These are phyloP conservation scores for Drosophila eugracilis DNA, from an alignment of 1,140 invertebrate species.

Conservation along the genomic window DNA sequence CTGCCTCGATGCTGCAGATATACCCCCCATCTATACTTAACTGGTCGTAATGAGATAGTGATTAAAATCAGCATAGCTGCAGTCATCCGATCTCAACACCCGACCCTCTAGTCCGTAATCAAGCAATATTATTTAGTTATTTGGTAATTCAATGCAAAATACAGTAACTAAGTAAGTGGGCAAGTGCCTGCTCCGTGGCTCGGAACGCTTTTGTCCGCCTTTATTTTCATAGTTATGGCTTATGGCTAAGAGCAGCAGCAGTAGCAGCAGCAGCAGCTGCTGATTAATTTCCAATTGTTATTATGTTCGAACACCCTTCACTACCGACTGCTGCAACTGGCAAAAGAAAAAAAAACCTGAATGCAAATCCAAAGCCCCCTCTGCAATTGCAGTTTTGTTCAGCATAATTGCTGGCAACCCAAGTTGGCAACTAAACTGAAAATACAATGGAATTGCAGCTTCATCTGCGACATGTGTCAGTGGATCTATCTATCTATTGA, in stretches of 20 bases:
- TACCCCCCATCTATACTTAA: not conserved
- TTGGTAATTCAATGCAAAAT: conserved; percentile 56
- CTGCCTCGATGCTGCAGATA: not conserved
- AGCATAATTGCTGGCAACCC: conserved; percentile 26
- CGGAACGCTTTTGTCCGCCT: conserved; percentile 19
- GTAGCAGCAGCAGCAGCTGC: conserved; percentile 4
- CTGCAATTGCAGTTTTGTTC: conserved; percentile 8
- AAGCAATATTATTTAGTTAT: conserved; percentile 48
- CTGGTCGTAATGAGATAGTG: conserved; percentile 5
- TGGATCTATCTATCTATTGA: too few species aligned
- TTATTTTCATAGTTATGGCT: too few species aligned
- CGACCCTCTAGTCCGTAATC: conserved; percentile 2
- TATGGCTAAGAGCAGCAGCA: too few species aligned
- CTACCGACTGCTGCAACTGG: not conserved
- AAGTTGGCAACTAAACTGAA: not conserved
- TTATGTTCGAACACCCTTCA: conserved; percentile 29
- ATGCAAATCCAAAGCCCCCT: conserved; percentile 4
- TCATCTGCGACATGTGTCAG: conserved; percentile 11
- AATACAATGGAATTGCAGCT: conserved; percentile 7
- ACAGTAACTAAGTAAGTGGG: conserved; percentile 17
- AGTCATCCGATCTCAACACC: not conserved
- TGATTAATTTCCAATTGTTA: conserved; percentile 47
- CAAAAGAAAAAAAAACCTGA: too few species aligned
- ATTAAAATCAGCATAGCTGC: conserved; percentile 7
- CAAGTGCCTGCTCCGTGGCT: conserved; percentile 30